Evolutionary conservation across 2,888 invertebrate genomes (phyloP).

Genomic region (Congeria kusceri): DNA sequence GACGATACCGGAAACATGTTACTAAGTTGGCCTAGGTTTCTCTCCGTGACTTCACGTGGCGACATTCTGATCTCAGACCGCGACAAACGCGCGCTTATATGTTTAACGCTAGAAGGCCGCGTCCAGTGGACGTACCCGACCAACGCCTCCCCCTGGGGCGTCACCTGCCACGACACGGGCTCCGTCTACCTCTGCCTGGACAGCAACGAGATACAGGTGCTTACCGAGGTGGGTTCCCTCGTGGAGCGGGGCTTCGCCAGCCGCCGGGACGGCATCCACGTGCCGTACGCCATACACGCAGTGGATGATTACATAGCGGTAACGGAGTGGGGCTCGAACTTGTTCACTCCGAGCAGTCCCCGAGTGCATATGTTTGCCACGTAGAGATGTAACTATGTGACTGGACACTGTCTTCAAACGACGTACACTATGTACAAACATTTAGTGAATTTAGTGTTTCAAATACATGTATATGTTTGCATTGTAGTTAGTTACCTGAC

Average conservation of each 20-base stretch:
- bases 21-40: slow-evolving; percentile 68
- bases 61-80: slow-evolving; percentile 67
- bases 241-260: slow-evolving; percentile 62
- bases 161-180: slow-evolving; percentile 60
- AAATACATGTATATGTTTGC: no score
- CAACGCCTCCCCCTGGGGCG: slow-evolving; percentile 68
- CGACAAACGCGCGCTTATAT: slow-evolving; percentile 62
- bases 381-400: not conserved
- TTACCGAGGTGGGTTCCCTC: slow-evolving; percentile 59
- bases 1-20: slow-evolving; percentile 47
- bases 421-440: no score
- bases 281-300: slow-evolving; percentile 67
- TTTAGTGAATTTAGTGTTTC: no score
- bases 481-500: no score
- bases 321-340: slow-evolving; percentile 69
- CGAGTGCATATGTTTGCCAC: slow-evolving; percentile 56
- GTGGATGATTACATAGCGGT: slow-evolving; percentile 55
- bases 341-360: slow-evolving; percentile 69
- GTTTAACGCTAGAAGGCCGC: slow-evolving; percentile 56
- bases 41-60: slow-evolving; percentile 54
- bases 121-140: slow-evolving; percentile 63
- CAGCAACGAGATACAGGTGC: slow-evolving; percentile 62
- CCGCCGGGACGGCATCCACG: slow-evolving; percentile 61
- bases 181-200: slow-evolving; percentile 65
- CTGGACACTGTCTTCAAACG: no score